Conservation (phyloP, 2,888 invertebrate species). For the Ypsolopha scabrella region DNA sequence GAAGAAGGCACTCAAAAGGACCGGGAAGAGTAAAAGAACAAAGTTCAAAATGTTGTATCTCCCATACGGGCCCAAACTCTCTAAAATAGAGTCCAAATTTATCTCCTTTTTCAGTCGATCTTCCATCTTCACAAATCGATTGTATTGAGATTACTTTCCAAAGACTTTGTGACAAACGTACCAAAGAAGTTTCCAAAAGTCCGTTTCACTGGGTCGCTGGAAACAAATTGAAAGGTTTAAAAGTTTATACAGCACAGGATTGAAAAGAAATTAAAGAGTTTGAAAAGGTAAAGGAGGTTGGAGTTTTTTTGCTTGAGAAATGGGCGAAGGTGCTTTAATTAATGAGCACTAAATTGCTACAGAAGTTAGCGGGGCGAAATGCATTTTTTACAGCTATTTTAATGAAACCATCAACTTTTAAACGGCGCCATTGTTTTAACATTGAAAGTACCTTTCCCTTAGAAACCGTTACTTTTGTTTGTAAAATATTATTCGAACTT, state of each 20-base stretch:
- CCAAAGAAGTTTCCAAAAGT: not conserved
- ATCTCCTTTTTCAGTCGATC: conserved; percentile 49
- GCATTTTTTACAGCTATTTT: no score
- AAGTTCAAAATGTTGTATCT: conserved; percentile 58
- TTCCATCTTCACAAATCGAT: conserved; percentile 22
- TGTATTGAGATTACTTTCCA: conserved; percentile 4
- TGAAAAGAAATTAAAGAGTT: no score
- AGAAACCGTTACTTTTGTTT: no score
- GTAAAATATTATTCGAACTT: no score
- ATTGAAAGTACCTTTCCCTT: no score
- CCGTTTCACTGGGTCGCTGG: not conserved
- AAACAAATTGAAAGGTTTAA: not conserved
- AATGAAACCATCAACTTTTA: no score
- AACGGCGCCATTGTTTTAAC: no score
- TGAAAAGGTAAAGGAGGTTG: no score
- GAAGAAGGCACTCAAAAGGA: conserved; percentile 53
- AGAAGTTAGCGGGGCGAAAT: no score
- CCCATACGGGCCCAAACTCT: conserved; percentile 56
- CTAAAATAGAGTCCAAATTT: conserved; percentile 56
- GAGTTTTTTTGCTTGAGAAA: no score
- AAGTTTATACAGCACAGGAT: not conserved
- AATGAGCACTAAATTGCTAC: no score
- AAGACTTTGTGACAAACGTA: not conserved
- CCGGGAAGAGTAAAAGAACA: conserved; percentile 47
- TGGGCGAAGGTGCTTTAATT: no score